Percentiles rank a stretch among this genome's conserved stretches.
phyloP scores from a whole-genome alignment of 2,888 invertebrate species.

The Melanargia galathea region DNA sequence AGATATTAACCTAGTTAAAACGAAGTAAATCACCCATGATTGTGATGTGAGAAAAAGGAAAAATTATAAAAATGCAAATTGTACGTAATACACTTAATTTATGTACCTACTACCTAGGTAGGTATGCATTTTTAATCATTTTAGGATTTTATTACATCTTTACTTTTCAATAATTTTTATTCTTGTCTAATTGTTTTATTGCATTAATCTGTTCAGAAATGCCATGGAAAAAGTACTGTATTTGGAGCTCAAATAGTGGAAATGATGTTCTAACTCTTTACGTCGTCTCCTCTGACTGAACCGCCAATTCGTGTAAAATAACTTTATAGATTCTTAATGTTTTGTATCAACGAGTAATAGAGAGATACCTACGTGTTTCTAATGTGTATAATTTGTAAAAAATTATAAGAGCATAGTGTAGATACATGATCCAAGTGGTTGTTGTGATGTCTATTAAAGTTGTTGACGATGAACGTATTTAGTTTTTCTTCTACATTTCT shows the following conservation, averaged over 20 bases:
- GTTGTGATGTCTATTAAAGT: slow-evolving; percentile 82
- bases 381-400: slow-evolving; percentile 45
- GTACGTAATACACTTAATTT: too few species aligned
- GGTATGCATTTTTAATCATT: too few species aligned
- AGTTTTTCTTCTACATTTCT: slow-evolving; percentile 19
- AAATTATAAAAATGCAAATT: too few species aligned
- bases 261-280: background rate
- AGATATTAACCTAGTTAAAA: background rate
- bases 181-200: too few species aligned
- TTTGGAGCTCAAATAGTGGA: background rate
- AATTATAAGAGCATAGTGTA: slow-evolving; percentile 43
- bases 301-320: slow-evolving; percentile 47
- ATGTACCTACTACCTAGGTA: too few species aligned
- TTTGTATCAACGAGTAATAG: slow-evolving; percentile 48
- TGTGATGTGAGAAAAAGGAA: too few species aligned
- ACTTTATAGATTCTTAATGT: slow-evolving; percentile 54
- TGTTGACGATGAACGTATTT: slow-evolving; percentile 63
- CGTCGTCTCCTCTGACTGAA: slow-evolving; percentile 56
- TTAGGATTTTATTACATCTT: too few species aligned
- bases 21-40: too few species aligned
- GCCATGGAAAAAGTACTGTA: background rate
- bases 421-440: slow-evolving; percentile 78
- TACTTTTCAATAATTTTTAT: too few species aligned
- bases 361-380: slow-evolving; percentile 18
- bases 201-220: too few species aligned